These are phyloP conservation scores for Piezodorus guildinii DNA, from an alignment of 1,140 invertebrate genomes.

Conservation along the genomic window DNA sequence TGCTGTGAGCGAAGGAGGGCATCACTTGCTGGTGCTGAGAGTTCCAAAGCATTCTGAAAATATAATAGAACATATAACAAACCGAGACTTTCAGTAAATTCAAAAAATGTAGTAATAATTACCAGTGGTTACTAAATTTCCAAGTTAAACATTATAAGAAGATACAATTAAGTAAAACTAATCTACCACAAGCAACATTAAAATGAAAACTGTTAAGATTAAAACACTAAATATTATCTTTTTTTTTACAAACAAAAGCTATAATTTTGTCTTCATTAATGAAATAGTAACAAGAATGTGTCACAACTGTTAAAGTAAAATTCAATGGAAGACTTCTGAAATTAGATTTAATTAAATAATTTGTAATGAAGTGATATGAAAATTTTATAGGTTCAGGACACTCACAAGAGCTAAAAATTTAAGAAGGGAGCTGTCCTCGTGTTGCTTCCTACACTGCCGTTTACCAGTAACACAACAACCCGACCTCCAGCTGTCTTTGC, in stretches of 20 bases:
- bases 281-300: no score
- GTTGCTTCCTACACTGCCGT: slow-evolving; percentile 11
- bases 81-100: background rate
- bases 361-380: background rate
- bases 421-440: slow-evolving; percentile 43
- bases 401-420: slow-evolving; percentile 53
- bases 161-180: no score
- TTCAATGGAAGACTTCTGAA: background rate
- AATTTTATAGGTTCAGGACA: no score
- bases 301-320: no score
- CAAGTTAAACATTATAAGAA: no score
- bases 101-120: no score
- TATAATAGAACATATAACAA: slow-evolving; percentile 21
- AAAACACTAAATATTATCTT: no score
- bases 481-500: slow-evolving; percentile 20
- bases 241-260: no score
- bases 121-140: no score
- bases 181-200: no score
- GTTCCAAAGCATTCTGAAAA: slow-evolving; percentile 84
- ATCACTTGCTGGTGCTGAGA: slow-evolving; percentile 83
- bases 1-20: slow-evolving; percentile 46
- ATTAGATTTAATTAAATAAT: background rate
- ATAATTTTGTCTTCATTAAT: no score
- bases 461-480: slow-evolving; percentile 15
- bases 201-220: no score